Base-by-base conservation (phyloP, 1,140 invertebrate species). In the Aphelenchoides besseyi region DNA sequence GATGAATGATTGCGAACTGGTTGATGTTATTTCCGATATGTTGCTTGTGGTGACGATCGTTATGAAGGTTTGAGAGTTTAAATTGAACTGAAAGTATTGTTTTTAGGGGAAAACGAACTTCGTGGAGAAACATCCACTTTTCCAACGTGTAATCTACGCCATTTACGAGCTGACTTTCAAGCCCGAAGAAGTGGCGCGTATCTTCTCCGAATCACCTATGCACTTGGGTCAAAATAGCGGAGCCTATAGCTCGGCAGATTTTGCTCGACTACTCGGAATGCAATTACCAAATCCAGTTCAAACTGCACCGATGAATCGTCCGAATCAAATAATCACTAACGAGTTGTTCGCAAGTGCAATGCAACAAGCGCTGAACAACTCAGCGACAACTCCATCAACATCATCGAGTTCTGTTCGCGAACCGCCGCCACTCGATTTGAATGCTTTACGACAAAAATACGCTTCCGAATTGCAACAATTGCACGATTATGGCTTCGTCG, bases 401-500 rank as follows among this genome's bases (percentile, higher is more conserved):
- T n/a, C n/a, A n/a, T n/a, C 48, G 2, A 52, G 23, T 52, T n/a
- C 48, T 2, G 2, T 52, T 52, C 16, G n/a, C 30, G 28, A 66
- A 35, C 8, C 63, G 12, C 36, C 16, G 30, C 1, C 63, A n/a
- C 28, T 35, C 63, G 16, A 59, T 23, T 48, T 8, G 66, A 63
- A 36, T 2, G 16, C 1, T n/a, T 61, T 68, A 54, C 71, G 2
- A 37, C 16, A 55, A 37, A 16, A 52, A 12, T 78, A 72, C 55
- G 28, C 64, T 23, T 41, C 57, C 9, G 74, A 79, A 53, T 53
- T 79, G 3, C n/a, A 28, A n/a, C 78, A 79, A 57, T 29, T 79
- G 54, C 53, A 59, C 63, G 72, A 80, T 12, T 75, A 62, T 37
- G 77, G 77, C 5, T 79, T 79, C 63, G 62, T 64, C 16, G 62